These are phyloP conservation scores for Masticophis lateralis DNA, from an alignment of 2,797 vertebrate genomes.

Conservation along the genomic window DNA sequence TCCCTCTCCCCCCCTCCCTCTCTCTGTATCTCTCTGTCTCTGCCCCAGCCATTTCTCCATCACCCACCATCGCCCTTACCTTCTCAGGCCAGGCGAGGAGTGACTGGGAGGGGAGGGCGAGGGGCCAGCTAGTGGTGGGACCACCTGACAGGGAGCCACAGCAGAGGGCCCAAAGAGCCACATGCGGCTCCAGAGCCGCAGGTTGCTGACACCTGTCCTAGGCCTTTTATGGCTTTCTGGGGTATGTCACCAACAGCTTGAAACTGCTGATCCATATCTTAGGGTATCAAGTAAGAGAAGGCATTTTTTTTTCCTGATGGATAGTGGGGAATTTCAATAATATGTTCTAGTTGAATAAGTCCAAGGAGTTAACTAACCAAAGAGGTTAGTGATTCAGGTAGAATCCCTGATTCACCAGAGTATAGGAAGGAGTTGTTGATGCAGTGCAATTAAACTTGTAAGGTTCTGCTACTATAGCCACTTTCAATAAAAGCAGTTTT, in stretches of 20 bases:
- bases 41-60: too few species aligned
- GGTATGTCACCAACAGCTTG: background rate
- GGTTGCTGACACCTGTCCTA: too few species aligned
- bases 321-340: background rate
- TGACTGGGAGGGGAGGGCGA: too few species aligned
- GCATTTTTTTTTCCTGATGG: background rate
- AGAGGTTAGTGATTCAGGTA: background rate
- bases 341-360: background rate
- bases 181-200: too few species aligned
- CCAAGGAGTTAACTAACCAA: background rate
- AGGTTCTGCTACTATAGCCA: background rate
- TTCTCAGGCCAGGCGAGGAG: too few species aligned
- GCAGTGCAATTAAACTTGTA: background rate
- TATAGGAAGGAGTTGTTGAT: background rate
- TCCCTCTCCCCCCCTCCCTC: too few species aligned
- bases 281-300: background rate
- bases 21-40: too few species aligned
- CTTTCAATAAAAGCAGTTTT: background rate
- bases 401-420: background rate
- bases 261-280: background rate
- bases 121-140: too few species aligned
- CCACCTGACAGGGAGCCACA: too few species aligned
- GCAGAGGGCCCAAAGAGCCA: too few species aligned
- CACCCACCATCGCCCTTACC: too few species aligned
- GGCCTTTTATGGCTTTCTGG: background rate